Evolutionary conservation across 2,888 invertebrate genomes (phyloP), one percentile per base, ranked within the genome.

Genomic region (Matsumyia berberina): DNA sequence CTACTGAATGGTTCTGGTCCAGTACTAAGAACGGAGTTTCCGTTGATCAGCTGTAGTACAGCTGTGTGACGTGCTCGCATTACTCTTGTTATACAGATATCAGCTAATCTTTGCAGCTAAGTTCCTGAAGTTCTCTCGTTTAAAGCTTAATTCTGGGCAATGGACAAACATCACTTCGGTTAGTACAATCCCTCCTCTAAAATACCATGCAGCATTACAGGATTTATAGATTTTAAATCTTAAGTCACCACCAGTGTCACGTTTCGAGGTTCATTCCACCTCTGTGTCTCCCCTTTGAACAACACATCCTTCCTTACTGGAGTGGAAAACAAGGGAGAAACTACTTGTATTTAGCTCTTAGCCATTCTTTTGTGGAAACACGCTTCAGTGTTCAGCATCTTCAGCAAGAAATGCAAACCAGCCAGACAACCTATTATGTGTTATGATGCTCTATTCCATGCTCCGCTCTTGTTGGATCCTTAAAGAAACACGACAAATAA

Each of bases 391-490:
- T 62, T 49, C 8, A 33, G n/a, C 19, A 62, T 62, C 15, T 44
- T 77, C 7, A 33, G 31, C 17, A n/a, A 42, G 46, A 17, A 66
- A 60, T 80, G 67, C 35, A 49, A 73, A 67, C 46, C 49, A 53
- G 55, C 55, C 39, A 74, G 39, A 74, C 69, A 53, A 74, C 24
- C 62, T 62, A 67, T 74, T 80, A 66, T 46, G 35, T 67, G 53
- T 31, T 58, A 29, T 37, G 35, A 35, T 66, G 64, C 35, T 42
- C 19, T 35, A 60, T 51, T 64, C 51, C 39, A 60, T 53, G 37
- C 46, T 51, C n/a, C n/a, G 46, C 24, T 24, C 24, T 12, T 67
- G 39, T 24, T 42, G 33, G 44, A 51, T 24, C 37, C 67, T 64
- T 57, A 15, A 46, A 44, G 51, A 33, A 44, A 9, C 37, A 37